Base-by-base conservation (phyloP, 92 coral and sea anemone genomes). In the Parazoanthus darwini region DNA sequence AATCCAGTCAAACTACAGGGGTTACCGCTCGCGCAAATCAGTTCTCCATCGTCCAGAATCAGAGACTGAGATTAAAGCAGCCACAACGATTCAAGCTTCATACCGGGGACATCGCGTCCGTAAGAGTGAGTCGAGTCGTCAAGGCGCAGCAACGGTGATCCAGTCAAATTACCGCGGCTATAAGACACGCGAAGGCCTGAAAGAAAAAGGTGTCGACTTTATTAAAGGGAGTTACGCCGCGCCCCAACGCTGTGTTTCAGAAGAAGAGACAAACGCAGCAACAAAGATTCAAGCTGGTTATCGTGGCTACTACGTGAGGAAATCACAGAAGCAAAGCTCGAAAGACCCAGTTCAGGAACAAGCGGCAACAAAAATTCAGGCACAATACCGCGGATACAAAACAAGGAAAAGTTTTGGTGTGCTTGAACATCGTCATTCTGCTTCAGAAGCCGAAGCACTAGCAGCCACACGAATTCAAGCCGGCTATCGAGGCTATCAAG, bases 381-480 rank as follows among this genome's bases (percentile, higher is more conserved):
- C 95, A 15, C 86, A 82, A 36, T 94, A 88, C 59, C 92, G 94
- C 37, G 93, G 92, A 10, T 90, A 91, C 66, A 93, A 87, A 81
- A 87, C 90, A 33, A 85, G 94, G 22, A 89, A 82, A 70, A 67
- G 33, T 23, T 13, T 42, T 0, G 67, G 39, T 8, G 59, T 50
- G 33, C 65, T 29, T 35, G 23, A 38, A 44, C 86, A 20, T 68
- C 59, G 77, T 22, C 75, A 39, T 65, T 81, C 85, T 23, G 85
- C 72, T 81, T 81, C 85, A 3, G 85, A 81, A 58, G 85, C 51
- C 35, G 79, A 84, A 84, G 46, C 43, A 44, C 42, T 70, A 26
- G 98, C 99, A 6, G 94, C 98, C 23, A 86, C 89, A 14, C 92
- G 78, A 44, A 97, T 97, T 74, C 99, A 97, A 50, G 89, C 96